phyloP scores from a whole-genome alignment of 2,113 vertebrate species.

The Nettapus auritus region DNA sequence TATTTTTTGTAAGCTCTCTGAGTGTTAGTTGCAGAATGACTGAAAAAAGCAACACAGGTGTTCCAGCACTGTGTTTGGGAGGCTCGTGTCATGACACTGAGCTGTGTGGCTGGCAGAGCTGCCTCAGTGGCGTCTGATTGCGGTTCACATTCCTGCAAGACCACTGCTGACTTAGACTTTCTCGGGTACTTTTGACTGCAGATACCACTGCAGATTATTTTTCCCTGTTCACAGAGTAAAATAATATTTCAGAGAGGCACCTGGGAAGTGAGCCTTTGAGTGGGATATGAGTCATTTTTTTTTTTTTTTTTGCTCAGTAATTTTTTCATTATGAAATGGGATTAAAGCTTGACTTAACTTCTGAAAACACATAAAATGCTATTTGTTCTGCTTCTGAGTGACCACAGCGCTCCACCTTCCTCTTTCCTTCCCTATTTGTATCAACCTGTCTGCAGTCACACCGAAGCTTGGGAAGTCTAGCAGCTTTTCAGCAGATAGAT shows the following conservation, averaged over 20 bases:
- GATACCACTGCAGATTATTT: background rate
- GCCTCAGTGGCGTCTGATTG: background rate
- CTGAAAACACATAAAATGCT: background rate
- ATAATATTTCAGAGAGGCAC: background rate
- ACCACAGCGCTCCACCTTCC: background rate
- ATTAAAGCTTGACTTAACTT: background rate
- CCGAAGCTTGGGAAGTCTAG: background rate
- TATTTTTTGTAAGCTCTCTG: background rate
- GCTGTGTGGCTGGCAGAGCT: background rate
- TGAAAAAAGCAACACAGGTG: background rate
- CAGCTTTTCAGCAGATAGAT: background rate
- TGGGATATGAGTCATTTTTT: background rate
- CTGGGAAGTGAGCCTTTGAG: background rate
- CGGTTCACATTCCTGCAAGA: fast-evolving
- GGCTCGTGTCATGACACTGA: fast-evolving
- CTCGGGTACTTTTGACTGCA: background rate
- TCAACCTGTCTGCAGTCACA: background rate
- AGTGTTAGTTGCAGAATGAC: background rate
- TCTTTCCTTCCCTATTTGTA: background rate
- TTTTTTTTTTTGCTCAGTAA: background rate
- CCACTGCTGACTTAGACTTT: background rate
- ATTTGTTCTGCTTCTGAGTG: background rate
- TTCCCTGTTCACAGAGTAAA: background rate
- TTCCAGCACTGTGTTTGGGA: background rate
- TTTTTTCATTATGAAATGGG: background rate